A percentile compares a stretch with the other conserved stretches of the same genome.
Evolutionary conservation across 2,113 vertebrate species (phyloP).

Genomic region (Sarotherodon lohbergeri): DNA sequence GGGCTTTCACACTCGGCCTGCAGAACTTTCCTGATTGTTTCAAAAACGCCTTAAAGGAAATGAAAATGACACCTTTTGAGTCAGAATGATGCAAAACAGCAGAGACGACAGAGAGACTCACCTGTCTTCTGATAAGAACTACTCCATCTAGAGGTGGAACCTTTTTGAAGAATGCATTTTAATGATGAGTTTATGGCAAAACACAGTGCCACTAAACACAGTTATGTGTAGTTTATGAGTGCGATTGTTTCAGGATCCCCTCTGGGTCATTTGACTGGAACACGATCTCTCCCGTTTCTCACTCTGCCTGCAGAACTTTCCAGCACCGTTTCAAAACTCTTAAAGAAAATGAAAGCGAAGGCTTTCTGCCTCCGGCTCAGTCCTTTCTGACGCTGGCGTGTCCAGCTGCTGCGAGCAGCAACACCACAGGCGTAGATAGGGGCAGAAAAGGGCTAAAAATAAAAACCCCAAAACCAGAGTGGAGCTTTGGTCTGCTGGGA

Average conservation of each 20-base stretch:
- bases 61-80: not conserved
- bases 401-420: not conserved
- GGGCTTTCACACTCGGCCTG: not conserved
- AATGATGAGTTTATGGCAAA: not conserved
- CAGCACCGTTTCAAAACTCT: not conserved
- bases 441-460: not conserved
- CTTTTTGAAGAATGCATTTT: not conserved
- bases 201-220: not conserved
- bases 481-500: not conserved
- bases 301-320: not conserved
- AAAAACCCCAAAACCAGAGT: not conserved
- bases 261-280: not conserved
- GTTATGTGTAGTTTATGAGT: not conserved
- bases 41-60: not conserved
- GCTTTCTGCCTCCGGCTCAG: not conserved
- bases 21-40: not conserved
- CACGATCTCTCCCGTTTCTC: not conserved
- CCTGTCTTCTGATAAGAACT: not conserved
- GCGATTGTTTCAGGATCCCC: accelerated
- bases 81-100: not conserved
- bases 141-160: not conserved
- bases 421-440: not conserved
- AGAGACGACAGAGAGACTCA: accelerated
- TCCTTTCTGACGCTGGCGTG: not conserved
- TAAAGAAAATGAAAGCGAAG: not conserved